These are phyloP conservation scores for Camelus bactrianus DNA, from an alignment of 2,113 vertebrate genomes.

Conservation along the genomic window DNA sequence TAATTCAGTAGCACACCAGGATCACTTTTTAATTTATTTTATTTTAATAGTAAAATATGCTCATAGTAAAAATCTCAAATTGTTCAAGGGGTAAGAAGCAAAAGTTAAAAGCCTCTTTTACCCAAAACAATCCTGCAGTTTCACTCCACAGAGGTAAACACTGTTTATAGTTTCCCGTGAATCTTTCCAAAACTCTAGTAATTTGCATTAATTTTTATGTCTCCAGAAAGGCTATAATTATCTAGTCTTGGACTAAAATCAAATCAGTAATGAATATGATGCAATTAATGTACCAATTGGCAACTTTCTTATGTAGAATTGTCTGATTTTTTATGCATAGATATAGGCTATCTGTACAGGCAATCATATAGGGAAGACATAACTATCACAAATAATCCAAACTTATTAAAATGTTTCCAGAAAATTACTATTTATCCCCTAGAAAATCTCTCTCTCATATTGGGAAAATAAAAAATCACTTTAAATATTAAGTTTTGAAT, in stretches of 20 bases:
- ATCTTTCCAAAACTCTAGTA: not conserved
- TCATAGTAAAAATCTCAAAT: not conserved
- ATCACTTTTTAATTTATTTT: not conserved
- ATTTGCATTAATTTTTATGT: conserved; percentile 3
- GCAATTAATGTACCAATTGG: not conserved
- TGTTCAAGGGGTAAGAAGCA: not conserved
- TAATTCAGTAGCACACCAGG: not conserved
- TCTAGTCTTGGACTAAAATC: not conserved
- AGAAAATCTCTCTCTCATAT: not conserved
- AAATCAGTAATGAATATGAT: not conserved
- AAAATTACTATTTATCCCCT: not conserved
- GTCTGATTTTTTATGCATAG: not conserved
- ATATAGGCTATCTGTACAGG: not conserved
- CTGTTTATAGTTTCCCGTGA: not conserved
- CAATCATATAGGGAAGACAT: not conserved
- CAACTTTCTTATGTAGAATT: not conserved
- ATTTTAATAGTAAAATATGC: not conserved
- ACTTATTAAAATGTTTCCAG: conserved; percentile 16
- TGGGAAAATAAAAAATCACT: not conserved
- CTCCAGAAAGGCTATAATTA: not conserved
- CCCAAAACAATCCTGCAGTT: not conserved
- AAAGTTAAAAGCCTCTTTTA: not conserved
- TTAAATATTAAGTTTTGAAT: conserved; percentile 46
- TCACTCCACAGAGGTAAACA: not conserved
- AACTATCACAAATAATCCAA: not conserved